These are phyloP conservation scores for Cheilosia urbana DNA, from an alignment of 2,888 invertebrate genomes.

Conservation along the genomic window DNA sequence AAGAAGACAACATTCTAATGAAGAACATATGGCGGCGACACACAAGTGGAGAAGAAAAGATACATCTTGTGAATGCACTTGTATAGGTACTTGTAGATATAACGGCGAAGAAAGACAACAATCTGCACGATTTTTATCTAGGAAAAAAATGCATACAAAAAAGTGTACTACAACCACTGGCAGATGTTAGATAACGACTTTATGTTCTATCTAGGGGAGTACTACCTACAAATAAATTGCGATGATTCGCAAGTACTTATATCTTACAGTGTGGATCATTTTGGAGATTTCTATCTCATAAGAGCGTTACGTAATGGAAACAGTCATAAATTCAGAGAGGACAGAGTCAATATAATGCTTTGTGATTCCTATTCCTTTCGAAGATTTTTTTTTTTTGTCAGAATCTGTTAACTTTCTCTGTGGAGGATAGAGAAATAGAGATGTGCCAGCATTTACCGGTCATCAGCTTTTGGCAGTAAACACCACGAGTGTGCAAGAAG, in stretches of 20 bases:
- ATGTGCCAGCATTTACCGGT: too few relatives aligned
- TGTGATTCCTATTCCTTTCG: not conserved
- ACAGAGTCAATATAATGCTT: not conserved
- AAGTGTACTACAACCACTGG: not conserved
- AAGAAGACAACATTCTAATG: conserved; percentile 45
- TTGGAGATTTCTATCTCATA: conserved; percentile 47
- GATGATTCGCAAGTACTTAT: conserved; percentile 21
- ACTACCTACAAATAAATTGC: not conserved
- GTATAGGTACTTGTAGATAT: conserved; percentile 28
- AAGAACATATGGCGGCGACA: conserved; percentile 41
- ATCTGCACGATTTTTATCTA: conserved; percentile 66
- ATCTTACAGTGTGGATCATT: conserved; percentile 30
- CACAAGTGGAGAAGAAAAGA: conserved; percentile 1
- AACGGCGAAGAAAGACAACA: conserved; percentile 52
- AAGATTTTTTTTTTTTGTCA: not conserved
- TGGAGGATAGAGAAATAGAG: not conserved
- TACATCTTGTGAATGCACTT: conserved; percentile 32
- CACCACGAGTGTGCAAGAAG: not conserved
- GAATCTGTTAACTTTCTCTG: not conserved
- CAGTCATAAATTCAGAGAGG: not conserved
- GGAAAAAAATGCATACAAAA: conserved; percentile 27
- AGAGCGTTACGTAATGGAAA: conserved; percentile 26
- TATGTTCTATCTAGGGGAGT: conserved; percentile 13
- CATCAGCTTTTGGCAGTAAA: not conserved
- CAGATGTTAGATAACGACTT: conserved; percentile 43